Evolutionary conservation across 2,797 vertebrate species (phyloP).

Genomic region (Peromyscus attwateri): DNA sequence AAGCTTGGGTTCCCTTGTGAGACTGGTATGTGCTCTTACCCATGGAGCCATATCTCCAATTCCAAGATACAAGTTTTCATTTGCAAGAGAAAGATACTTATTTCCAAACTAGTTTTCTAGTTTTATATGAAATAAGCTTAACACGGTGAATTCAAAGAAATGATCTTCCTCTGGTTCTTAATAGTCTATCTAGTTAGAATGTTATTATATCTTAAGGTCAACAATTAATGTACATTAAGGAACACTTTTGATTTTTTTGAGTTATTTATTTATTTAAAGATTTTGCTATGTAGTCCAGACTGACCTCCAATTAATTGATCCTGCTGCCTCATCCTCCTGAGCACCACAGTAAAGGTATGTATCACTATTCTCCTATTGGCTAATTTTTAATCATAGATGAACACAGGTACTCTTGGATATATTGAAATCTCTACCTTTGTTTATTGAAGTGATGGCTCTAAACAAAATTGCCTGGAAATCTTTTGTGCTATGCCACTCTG

Average conservation of each 20-base stretch:
- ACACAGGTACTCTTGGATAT: neutral
- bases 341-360: too few species aligned
- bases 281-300: neutral
- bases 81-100: neutral
- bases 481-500: neutral
- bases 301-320: too few species aligned
- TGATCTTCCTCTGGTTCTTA: neutral
- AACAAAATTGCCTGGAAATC: neutral
- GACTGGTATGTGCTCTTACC: neutral
- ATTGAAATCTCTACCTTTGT: neutral
- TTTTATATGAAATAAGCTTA: constrained; percentile 56
- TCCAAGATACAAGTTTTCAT: neutral
- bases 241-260: neutral
- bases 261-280: neutral
- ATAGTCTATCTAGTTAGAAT: neutral
- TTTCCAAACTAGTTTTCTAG: constrained; percentile 39
- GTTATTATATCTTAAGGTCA: neutral
- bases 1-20: too few species aligned
- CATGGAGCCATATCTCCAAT: neutral
- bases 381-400: neutral
- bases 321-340: neutral
- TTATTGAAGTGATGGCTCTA: neutral
- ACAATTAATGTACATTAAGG: neutral
- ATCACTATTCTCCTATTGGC: neutral
- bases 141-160: neutral